Evolutionary conservation across 2,113 vertebrate genomes (phyloP).

Genomic region (Blennius ocellaris): DNA sequence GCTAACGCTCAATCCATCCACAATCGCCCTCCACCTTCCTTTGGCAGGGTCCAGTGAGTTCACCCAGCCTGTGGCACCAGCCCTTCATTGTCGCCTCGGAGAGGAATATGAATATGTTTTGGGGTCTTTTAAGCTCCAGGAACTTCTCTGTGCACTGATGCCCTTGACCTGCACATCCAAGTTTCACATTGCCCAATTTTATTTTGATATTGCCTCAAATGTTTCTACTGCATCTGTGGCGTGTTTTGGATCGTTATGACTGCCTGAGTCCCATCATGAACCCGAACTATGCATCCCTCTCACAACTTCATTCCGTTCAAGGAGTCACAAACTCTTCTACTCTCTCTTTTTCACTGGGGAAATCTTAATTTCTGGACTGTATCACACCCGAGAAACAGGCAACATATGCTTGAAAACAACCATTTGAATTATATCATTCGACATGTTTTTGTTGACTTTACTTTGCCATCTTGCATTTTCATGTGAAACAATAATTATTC

Average conservation of each 20-base stretch:
- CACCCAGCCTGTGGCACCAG: conserved; percentile 31
- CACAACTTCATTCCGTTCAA: neutral
- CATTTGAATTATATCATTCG: too few relatives aligned
- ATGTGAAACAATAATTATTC: conserved; percentile 1
- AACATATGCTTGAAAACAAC: too few relatives aligned
- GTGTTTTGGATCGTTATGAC: neutral
- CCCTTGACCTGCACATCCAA: conserved; percentile 23
- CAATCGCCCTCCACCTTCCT: conserved; percentile 25
- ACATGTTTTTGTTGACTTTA: too few relatives aligned
- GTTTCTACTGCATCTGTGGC: too few relatives aligned
- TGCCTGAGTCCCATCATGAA: conserved; percentile 6
- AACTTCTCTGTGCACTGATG: conserved; percentile 40
- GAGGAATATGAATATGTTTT: conserved; percentile 38
- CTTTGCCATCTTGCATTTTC: neutral
- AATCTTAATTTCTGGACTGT: too few relatives aligned
- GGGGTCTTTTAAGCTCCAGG: conserved; percentile 39
- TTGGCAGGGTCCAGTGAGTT: conserved; percentile 23
- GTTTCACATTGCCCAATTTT: conserved; percentile 34
- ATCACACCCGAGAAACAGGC: too few relatives aligned
- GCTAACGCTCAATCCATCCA: conserved; percentile 81
- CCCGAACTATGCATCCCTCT: conserved; percentile 4
- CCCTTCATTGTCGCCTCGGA: conserved; percentile 31
- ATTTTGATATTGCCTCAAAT: conserved; percentile 15
- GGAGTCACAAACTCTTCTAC: too few relatives aligned
- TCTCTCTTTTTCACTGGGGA: too few relatives aligned